Evolutionary conservation across 1,140 invertebrate species (phyloP).

Genomic region (Philopotamus ludificatus): DNA sequence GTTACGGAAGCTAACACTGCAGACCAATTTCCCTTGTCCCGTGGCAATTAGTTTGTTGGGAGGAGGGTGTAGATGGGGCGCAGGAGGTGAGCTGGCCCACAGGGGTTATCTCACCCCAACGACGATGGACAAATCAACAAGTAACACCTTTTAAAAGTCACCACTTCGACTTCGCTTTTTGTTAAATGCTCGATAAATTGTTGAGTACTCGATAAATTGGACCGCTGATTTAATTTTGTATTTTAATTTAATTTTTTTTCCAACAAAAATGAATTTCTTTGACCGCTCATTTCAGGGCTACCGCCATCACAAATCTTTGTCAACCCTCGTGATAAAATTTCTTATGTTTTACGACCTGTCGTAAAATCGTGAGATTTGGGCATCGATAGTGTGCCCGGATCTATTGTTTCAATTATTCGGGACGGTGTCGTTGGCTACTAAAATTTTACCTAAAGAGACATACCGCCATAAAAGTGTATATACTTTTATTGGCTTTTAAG

Average conservation of each 20-base stretch:
- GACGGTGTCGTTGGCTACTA: conserved; percentile 9
- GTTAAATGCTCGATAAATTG: too few relatives aligned
- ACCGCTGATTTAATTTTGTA: too few relatives aligned
- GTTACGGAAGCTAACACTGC: conserved; percentile 39
- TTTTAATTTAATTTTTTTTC: too few relatives aligned
- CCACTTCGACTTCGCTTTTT: too few relatives aligned
- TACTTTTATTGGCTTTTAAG: conserved; percentile 21
- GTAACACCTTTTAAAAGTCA: conserved; percentile 22
- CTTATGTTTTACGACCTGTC: too few relatives aligned
- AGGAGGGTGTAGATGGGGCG: not conserved
- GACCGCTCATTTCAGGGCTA: too few relatives aligned
- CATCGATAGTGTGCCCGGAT: too few relatives aligned
- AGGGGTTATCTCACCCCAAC: not conserved
- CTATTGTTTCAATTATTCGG: conserved; percentile 3
- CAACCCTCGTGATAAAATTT: too few relatives aligned
- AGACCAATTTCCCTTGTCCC: conserved; percentile 41
- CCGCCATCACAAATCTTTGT: too few relatives aligned
- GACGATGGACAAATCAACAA: conserved; percentile 31
- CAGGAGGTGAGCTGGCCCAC: not conserved
- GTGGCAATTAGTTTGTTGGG: conserved; percentile 38
- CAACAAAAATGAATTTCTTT: too few relatives aligned
- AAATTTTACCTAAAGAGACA: not conserved
- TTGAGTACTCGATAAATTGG: too few relatives aligned
- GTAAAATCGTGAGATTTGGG: too few relatives aligned
- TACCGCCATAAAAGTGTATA: conserved; percentile 13